Conservation (phyloP, 2,797 vertebrate species). For the Rallus crepitans region DNA sequence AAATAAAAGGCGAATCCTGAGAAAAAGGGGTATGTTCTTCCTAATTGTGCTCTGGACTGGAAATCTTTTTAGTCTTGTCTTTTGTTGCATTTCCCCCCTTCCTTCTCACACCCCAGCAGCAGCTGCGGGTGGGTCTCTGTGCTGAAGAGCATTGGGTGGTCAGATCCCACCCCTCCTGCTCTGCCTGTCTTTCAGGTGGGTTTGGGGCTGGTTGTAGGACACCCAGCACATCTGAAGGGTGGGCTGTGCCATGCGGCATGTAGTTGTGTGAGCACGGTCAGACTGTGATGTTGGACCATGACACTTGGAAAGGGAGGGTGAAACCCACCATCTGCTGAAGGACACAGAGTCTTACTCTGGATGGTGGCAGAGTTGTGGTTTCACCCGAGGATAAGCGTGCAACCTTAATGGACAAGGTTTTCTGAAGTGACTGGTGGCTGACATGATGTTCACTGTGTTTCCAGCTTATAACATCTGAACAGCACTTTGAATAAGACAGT, state of each 20-base stretch:
- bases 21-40: conserved; percentile 7
- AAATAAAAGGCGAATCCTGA: background rate
- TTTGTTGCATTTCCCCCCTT: conserved; percentile 29
- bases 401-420: background rate
- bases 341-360: background rate
- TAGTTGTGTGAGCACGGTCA: background rate
- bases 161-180: background rate
- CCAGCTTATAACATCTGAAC: background rate
- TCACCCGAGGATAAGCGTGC: background rate
- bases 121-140: background rate
- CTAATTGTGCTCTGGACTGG: background rate
- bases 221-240: background rate
- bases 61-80: conserved; percentile 7
- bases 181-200: background rate
- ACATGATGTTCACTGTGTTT: background rate
- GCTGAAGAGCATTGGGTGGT: background rate
- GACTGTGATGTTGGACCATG: background rate
- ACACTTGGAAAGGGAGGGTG: background rate
- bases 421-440: background rate
- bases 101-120: background rate
- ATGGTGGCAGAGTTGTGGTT: background rate
- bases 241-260: background rate
- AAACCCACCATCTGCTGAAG: background rate
- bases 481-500: background rate
- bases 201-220: background rate